Evolutionary conservation across 2,113 vertebrate species (phyloP), one percentile per base, ranked within the genome.

Genomic region (Boulengeromyrus knoepffleri): DNA sequence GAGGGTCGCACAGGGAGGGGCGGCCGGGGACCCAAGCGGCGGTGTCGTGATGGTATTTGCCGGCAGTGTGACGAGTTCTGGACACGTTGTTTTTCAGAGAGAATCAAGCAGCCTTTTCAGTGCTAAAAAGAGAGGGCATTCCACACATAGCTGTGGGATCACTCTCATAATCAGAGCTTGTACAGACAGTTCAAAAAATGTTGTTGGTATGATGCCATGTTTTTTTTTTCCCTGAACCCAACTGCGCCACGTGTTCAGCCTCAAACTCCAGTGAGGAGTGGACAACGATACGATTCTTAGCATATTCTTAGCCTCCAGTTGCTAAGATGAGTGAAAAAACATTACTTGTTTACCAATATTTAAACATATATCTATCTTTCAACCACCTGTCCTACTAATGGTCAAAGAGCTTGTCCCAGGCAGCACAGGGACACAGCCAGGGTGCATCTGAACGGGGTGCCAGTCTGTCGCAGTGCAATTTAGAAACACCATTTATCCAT

Each of bases 11-110:
- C 2, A 53, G 84, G 62, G 66, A 62, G 13, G 21, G 42, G 39
- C 52, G 13, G 45, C 46, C 12, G 2, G 13, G 74, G 84, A 90
- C 83, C 42, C 56, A 27, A 77, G 8, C 53, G 36, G 53, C 50
- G 89, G 85, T 90, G 42, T 47, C 53, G 85, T 88, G 12, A 46
- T 46, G 80, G 36, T 91, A 87, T 80, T 62, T 90, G 88, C 87
- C 88, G 90, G 91, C 90, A 90, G 77, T 88, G 58, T 89, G 88
- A 89, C 92, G 92, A 90, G 90, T 91, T 80, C 53, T 36, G 89
- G 66, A 89, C 62, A 88, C 47, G 85, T 92, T 90, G 90, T 89
- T 74, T 70, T 66, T 39, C 84, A 62, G 27, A 24, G 83, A 52
- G 62, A 92, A 89, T 89, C 52, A 90, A 31, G 70, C 87, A n/a